Evolutionary conservation across 2,888 invertebrate genomes (phyloP).

Genomic region (Enoplolaimus lenunculus): DNA sequence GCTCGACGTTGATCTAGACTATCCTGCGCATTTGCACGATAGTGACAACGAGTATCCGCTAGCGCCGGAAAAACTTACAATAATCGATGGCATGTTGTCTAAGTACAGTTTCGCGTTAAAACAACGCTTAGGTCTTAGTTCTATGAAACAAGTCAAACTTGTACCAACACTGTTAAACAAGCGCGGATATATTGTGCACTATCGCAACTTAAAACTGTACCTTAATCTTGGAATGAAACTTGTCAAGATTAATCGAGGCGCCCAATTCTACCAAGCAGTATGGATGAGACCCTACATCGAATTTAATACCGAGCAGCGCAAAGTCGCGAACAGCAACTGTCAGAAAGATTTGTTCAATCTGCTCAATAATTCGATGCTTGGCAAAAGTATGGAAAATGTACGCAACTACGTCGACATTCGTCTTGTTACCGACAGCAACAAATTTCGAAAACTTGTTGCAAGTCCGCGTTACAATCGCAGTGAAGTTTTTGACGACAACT

Average conservation of each 20-base stretch:
- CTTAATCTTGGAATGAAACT: neutral
- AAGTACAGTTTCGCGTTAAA: neutral
- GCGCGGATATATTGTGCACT: neutral
- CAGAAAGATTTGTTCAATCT: conserved; percentile 1
- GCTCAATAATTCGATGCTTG: neutral
- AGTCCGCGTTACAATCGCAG: neutral
- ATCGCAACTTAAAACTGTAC: conserved; percentile 6
- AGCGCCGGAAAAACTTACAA: neutral
- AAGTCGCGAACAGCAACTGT: neutral
- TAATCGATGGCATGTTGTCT: conserved; percentile 1
- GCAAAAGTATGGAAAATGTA: conserved; percentile 10
- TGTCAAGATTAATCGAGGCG: neutral
- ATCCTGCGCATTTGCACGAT: conserved; percentile 1
- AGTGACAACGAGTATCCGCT: conserved; percentile 1
- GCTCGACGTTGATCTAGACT: neutral
- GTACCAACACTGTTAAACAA: neutral
- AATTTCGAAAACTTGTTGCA: conserved; percentile 7
- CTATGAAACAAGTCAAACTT: neutral
- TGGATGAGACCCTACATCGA: conserved; percentile 11
- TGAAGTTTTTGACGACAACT: neutral
- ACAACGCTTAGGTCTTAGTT: neutral
- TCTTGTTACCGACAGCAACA: neutral
- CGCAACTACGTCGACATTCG: neutral
- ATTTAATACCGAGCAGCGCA: neutral
- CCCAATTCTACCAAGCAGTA: neutral